phyloP scores from a whole-genome alignment of 2,797 vertebrate species.

The Mormyrus proboscirostris region DNA sequence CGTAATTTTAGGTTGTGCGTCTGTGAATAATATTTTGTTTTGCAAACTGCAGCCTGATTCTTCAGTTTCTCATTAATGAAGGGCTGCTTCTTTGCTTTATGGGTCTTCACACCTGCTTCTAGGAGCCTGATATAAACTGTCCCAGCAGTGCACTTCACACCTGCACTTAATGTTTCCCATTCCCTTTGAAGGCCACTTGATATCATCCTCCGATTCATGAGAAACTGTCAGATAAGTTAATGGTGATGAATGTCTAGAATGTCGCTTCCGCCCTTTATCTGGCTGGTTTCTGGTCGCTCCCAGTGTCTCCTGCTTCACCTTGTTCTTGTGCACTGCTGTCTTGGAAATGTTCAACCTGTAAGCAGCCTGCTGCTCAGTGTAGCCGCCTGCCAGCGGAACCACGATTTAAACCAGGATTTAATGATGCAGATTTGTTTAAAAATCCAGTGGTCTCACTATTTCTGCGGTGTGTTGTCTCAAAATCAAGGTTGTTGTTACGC shows the following conservation, averaged over 20 bases:
- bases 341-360: not conserved
- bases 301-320: not conserved
- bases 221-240: too few relatives aligned
- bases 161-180: too few relatives aligned
- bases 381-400: not conserved
- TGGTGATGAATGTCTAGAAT: too few relatives aligned
- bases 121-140: too few relatives aligned
- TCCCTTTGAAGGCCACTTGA: too few relatives aligned
- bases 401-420: too few relatives aligned
- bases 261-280: not conserved
- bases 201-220: too few relatives aligned
- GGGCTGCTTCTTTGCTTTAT: too few relatives aligned
- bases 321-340: not conserved
- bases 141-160: too few relatives aligned
- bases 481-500: not conserved
- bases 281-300: not conserved
- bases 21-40: not conserved
- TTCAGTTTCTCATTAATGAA: not conserved
- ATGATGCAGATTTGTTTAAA: not conserved
- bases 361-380: not conserved
- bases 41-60: not conserved
- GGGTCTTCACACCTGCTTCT: too few relatives aligned
- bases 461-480: not conserved
- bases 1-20: not conserved
- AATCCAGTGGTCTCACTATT: not conserved